These are phyloP conservation scores for Hemiscyllium ocellatum DNA, from an alignment of 2,113 vertebrate species.

Conservation along the genomic window DNA sequence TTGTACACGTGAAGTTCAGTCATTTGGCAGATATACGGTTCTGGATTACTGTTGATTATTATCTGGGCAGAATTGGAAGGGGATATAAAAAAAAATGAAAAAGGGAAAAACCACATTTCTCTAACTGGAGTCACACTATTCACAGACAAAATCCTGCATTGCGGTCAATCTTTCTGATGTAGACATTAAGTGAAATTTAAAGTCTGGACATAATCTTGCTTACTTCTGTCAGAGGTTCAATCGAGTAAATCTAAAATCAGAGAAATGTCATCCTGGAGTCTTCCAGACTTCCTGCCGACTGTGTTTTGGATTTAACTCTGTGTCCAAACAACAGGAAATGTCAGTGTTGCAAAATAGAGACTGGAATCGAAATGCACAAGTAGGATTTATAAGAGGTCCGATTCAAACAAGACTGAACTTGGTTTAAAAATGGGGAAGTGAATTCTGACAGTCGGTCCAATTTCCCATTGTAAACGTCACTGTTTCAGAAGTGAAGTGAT, in stretches of 20 bases:
- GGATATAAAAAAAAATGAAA: not conserved
- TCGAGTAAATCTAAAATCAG: not conserved
- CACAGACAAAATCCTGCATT: not conserved
- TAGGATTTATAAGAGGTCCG: not conserved
- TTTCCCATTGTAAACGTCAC: not conserved
- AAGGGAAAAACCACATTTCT: not conserved
- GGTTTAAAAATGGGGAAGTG: not conserved
- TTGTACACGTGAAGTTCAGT: not conserved
- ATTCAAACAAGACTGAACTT: not conserved
- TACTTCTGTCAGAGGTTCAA: not conserved
- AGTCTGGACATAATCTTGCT: not conserved
- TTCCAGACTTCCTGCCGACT: not conserved
- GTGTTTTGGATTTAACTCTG: not conserved
- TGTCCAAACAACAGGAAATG: not conserved
- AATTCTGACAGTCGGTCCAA: not conserved
- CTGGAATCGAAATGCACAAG: not conserved
- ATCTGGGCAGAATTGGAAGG: not conserved
- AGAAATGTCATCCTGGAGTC: slow-evolving; percentile 5
- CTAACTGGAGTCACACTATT: not conserved
- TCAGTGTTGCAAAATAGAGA: not conserved
- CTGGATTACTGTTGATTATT: not conserved
- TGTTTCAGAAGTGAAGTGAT: not conserved
- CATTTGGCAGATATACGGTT: not conserved
- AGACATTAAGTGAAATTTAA: not conserved
- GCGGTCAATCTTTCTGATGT: not conserved